These are phyloP conservation scores for Turritopsis dohrnii DNA, from an alignment of 30 jellyfish, hydroid and myxozoan genomes.

Conservation along the genomic window DNA sequence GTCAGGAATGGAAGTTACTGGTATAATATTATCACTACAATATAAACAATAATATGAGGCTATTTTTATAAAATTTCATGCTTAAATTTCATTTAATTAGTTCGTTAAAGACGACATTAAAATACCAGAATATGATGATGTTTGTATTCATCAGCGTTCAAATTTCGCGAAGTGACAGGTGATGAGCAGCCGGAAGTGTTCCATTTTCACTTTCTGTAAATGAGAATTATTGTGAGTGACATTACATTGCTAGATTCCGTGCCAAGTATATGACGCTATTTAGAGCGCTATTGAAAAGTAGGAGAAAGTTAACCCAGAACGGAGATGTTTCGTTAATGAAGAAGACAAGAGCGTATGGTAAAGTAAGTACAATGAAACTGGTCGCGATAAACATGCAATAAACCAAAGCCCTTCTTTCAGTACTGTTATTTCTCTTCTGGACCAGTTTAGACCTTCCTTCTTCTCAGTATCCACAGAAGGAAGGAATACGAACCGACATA, in stretches of 20 bases:
- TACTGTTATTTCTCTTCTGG: neutral
- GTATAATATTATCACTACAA: no score
- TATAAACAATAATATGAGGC: no score
- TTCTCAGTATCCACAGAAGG: neutral
- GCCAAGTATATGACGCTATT: neutral
- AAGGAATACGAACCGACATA: neutral
- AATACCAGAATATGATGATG: no score
- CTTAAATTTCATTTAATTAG: no score
- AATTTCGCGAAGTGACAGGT: neutral
- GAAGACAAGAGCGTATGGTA: neutral
- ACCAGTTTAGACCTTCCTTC: neutral
- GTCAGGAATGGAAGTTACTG: no score
- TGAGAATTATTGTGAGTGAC: neutral
- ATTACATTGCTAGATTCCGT: neutral
- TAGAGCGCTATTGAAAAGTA: neutral
- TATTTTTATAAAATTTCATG: no score
- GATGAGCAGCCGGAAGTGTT: neutral
- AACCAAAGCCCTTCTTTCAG: neutral
- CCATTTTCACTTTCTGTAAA: neutral
- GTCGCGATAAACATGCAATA: neutral
- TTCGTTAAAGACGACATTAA: no score
- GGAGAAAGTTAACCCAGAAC: neutral
- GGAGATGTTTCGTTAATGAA: neutral
- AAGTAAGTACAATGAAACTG: neutral
- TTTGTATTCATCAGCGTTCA: no score